A percentile compares a stretch with the other conserved stretches of the same genome.
phyloP scores from a whole-genome alignment of 2,888 invertebrate species.

The Oligia latruncula region DNA sequence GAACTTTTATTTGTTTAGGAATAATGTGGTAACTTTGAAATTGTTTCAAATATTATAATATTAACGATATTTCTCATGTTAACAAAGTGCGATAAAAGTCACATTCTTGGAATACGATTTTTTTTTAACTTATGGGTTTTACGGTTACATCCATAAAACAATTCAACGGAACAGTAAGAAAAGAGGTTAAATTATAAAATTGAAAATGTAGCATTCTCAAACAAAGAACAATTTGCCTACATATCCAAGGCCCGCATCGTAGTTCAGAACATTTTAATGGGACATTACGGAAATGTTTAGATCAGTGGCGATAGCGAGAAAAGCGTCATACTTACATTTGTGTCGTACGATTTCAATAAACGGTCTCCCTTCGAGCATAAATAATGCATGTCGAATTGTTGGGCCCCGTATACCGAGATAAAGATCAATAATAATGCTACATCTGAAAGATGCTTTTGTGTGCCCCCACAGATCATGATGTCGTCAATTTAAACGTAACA shows the following conservation, averaged over 20 bases:
- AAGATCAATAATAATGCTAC: conserved; percentile 80
- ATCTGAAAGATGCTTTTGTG: conserved; percentile 69
- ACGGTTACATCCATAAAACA: conserved; percentile 1
- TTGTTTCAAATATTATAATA: not conserved
- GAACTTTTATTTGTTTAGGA: not conserved
- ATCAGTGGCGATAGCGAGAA: conserved; percentile 67
- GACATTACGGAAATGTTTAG: conserved; percentile 68
- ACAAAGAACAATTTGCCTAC: conserved; percentile 59
- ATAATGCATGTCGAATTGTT: conserved; percentile 88
- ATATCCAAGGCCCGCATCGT: conserved; percentile 71
- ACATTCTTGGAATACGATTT: not conserved
- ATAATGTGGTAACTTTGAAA: not conserved
- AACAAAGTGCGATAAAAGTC: not conserved
- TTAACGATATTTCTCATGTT: not conserved
- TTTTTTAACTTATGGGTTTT: not conserved
- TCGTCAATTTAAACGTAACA: conserved; percentile 30
- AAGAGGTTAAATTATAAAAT: conserved; percentile 10
- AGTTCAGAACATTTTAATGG: conserved; percentile 69
- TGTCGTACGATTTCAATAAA: conserved; percentile 87
- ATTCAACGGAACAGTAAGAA: conserved; percentile 2
- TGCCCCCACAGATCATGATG: conserved; percentile 50
- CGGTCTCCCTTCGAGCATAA: conserved; percentile 83
- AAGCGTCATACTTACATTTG: conserved; percentile 75
- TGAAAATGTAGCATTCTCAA: conserved; percentile 32
- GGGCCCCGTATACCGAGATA: conserved; percentile 75